Base-by-base conservation (phyloP, 2,888 invertebrate genomes). In the Hofmannophila pseudospretella region DNA sequence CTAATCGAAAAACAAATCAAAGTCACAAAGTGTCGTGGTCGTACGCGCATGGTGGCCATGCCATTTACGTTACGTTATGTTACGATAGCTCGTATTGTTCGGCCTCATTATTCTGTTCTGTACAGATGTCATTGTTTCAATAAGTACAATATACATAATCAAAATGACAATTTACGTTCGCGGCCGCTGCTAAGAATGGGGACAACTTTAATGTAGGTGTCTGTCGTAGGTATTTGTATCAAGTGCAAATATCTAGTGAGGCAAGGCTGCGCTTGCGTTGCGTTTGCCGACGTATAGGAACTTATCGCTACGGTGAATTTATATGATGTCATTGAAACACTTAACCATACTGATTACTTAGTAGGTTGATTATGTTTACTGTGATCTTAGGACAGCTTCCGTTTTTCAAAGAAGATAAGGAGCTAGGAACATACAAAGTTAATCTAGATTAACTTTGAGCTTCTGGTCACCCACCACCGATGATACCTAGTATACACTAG, bases 231-330 rank as follows among this genome's bases (percentile, higher is more conserved):
- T 11, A 27, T 42, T 50, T 39, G 51, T 52, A 58, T 57, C 49
- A 44, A 61, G 49, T 41, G 39, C 45, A 40, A 49, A 39, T 43
- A 43, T 32, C 34, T 34, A 29, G 43, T 13, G 3, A 47, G 9
- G 43, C 65, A 69, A 72, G 69, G 70, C 58, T 62, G 50, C 45
- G 47, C 57, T 54, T 61, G 49, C 45, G 47, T 58, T 54, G 55
- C 54, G 54, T 64, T 66, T 70, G 55, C 54, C 55, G n/a, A n/a
- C 56, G 51, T 63, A 57, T 62, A 56, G 56, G 5, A 54, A 56
- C 49, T 51, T 55, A 51, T 34, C 31, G 22, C 28, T 3, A 45
- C 44, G 42, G 52, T 55, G 47, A 57, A 53, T 45, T 55, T 47
- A 45, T 47, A 48, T 50, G 48, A 43, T 41, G 43, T 36, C 41